Percentiles rank a stretch among this genome's conserved stretches.
Conservation (phyloP, 2,113 vertebrate genomes). For the Zosterops pallidus region DNA sequence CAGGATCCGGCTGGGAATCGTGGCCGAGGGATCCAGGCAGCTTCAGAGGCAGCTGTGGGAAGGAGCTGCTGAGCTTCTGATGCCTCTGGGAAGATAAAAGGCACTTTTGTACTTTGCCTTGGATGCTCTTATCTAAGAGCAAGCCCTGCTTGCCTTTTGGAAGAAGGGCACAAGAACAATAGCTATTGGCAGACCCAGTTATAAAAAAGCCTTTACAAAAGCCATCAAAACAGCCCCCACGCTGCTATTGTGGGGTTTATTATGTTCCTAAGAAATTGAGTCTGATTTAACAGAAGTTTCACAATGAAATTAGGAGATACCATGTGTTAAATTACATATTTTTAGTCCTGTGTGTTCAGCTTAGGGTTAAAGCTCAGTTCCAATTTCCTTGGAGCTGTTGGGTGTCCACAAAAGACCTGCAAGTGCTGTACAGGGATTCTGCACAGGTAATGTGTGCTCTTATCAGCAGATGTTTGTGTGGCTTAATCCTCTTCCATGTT, state of each 20-base stretch:
- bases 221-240: neutral
- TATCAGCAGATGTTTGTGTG: neutral
- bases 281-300: neutral
- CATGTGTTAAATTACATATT: neutral
- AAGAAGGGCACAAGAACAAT: neutral
- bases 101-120: neutral
- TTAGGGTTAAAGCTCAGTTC: neutral
- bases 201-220: neutral
- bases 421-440: neutral
- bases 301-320: neutral
- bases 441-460: neutral
- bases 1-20: neutral
- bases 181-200: neutral
- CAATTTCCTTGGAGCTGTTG: neutral
- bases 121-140: neutral
- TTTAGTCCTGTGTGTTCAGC: neutral
- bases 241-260: neutral
- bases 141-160: neutral
- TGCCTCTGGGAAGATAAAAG: neutral
- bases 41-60: neutral
- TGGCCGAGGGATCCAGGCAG: fast-evolving
- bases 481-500: neutral
- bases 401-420: neutral
- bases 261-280: neutral
- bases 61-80: neutral